These are phyloP conservation scores for Psix sp. DNA, from an alignment of 1,140 invertebrate genomes.

Conservation along the genomic window DNA sequence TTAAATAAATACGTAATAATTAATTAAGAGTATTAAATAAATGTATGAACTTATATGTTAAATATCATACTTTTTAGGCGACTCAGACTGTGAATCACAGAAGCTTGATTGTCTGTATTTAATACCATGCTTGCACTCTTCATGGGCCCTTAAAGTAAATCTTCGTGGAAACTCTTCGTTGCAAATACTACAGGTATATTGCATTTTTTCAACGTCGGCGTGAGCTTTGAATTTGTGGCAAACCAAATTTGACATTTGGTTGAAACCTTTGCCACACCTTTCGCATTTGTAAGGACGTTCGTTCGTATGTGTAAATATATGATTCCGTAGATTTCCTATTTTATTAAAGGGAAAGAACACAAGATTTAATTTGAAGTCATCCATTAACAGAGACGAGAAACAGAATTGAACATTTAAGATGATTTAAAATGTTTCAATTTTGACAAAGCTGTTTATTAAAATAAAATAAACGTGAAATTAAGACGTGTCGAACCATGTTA, in stretches of 20 bases:
- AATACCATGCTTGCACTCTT: conserved; percentile 79
- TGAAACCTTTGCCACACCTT: conserved; percentile 86
- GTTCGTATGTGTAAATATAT: conserved; percentile 87
- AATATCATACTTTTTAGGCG: conserved; percentile 64
- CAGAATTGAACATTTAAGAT: too few species aligned
- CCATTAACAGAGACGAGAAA: too few species aligned
- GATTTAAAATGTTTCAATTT: too few species aligned
- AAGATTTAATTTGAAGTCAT: too few species aligned
- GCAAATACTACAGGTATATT: conserved; percentile 79
- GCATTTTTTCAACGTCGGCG: conserved; percentile 78
- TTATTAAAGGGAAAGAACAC: conserved; percentile 11
- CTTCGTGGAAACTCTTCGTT: conserved; percentile 78
- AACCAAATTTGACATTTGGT: conserved; percentile 89
- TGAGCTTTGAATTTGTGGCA: conserved; percentile 86
- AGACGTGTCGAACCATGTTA: conserved; percentile 17
- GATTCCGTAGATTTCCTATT: conserved; percentile 83
- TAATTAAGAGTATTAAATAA: conserved; percentile 5
- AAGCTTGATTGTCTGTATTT: conserved; percentile 69
- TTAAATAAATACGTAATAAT: not conserved
- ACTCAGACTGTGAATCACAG: conserved; percentile 54
- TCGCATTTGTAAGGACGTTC: conserved; percentile 89
- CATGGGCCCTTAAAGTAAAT: conserved; percentile 78
- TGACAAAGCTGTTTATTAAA: not conserved
- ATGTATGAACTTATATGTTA: conserved; percentile 2
- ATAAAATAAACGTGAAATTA: conserved; percentile 13